Conservation (phyloP, 2,113 vertebrate species). For the Hydropotes inermis region DNA sequence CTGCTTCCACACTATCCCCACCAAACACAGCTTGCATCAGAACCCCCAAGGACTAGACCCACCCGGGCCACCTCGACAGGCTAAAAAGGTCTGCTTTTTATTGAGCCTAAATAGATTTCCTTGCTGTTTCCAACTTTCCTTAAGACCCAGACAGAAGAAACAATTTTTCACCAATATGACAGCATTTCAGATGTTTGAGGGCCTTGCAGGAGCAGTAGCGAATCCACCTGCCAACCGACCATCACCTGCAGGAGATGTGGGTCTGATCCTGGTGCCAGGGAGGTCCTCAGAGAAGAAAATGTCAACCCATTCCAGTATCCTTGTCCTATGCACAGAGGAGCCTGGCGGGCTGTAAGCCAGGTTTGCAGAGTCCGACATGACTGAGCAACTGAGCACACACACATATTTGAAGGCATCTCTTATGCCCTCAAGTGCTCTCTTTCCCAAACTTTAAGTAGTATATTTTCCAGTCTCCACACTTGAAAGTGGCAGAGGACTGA, state of each 20-base stretch:
- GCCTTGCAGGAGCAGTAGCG: not conserved
- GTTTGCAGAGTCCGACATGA: not conserved
- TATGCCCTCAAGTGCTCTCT: not conserved
- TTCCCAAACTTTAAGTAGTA: not conserved
- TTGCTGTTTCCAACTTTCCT: not conserved
- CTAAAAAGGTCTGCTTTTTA: not conserved
- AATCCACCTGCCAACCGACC: not conserved
- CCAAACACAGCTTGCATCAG: not conserved
- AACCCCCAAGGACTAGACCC: not conserved
- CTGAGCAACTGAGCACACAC: not conserved
- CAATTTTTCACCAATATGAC: not conserved
- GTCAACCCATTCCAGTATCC: not conserved
- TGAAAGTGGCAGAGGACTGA: not conserved
- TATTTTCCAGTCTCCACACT: not conserved
- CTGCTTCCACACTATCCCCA: not conserved
- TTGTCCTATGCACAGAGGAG: not conserved
- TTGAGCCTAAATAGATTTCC: not conserved
- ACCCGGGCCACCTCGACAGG: fast-evolving
- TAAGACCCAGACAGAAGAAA: not conserved
- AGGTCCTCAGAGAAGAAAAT: not conserved
- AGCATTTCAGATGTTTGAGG: not conserved
- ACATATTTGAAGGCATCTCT: not conserved
- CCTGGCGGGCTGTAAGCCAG: not conserved
- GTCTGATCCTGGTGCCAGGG: not conserved
- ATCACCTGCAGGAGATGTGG: not conserved